Percentiles rank a stretch among this genome's conserved stretches.
Conservation (phyloP, 2,888 invertebrate genomes). For the Fragum sueziense region DNA sequence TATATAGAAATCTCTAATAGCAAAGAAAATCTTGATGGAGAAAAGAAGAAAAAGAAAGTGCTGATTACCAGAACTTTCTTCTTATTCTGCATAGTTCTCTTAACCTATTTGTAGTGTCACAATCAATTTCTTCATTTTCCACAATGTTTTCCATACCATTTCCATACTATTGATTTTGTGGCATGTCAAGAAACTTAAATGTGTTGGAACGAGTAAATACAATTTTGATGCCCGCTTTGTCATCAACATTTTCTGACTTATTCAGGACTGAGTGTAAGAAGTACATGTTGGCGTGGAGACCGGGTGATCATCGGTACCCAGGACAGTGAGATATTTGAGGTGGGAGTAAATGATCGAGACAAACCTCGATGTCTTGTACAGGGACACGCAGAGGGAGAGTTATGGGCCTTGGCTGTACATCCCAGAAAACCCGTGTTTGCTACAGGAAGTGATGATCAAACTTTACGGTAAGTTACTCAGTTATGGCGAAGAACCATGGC, state of each 20-base stretch:
- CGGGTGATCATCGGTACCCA: constrained; percentile 80
- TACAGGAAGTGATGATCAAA: constrained; percentile 82
- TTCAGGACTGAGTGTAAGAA: constrained; percentile 79
- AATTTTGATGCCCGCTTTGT: background rate
- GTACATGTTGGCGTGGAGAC: constrained; percentile 80
- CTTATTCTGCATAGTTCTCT: too few relatives aligned
- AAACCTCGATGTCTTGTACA: constrained; percentile 78
- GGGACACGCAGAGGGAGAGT: constrained; percentile 82
- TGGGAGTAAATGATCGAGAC: constrained; percentile 74
- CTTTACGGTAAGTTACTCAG: constrained; percentile 77
- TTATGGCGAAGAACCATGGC: too few relatives aligned
- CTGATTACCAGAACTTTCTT: too few relatives aligned
- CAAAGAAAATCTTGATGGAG: too few relatives aligned
- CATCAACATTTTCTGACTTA: background rate
- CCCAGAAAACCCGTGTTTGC: constrained; percentile 81
- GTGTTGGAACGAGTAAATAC: too few relatives aligned
- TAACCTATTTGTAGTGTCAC: too few relatives aligned
- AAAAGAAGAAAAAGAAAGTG: too few relatives aligned
- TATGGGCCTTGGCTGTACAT: constrained; percentile 82
- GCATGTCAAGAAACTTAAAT: too few relatives aligned
- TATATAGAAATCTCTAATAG: too few relatives aligned
- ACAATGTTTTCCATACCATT: too few relatives aligned
- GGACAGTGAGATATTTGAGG: constrained; percentile 81
- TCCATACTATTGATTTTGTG: too few relatives aligned
- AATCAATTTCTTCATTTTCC: too few relatives aligned